A percentile compares a stretch with the other conserved stretches of the same genome.
Evolutionary conservation across 2,888 invertebrate species (phyloP).

Genomic region (Carpatolechia fugitivella): DNA sequence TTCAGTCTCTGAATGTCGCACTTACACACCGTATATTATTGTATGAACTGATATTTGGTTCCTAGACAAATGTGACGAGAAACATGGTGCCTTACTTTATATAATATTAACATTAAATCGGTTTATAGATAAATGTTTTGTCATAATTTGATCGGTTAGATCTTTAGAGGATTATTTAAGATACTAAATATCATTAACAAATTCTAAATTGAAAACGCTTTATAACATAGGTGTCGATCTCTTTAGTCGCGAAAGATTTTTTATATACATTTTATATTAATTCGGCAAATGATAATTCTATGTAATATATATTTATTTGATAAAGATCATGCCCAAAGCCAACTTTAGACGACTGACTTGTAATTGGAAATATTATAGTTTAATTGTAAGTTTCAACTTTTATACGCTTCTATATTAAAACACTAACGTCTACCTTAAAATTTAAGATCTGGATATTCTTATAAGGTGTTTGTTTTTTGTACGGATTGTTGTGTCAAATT

Average conservation of each 20-base stretch:
- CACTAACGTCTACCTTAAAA: conserved; percentile 16
- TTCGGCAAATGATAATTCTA: neutral
- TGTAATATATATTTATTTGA: neutral
- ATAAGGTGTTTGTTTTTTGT: neutral
- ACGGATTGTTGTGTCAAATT: neutral
- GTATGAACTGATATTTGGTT: conserved; percentile 23
- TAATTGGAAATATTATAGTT: neutral
- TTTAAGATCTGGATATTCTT: conserved; percentile 27
- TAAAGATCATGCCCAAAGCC: neutral
- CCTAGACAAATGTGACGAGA: conserved; percentile 17
- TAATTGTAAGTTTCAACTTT: neutral
- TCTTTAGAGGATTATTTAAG: no score
- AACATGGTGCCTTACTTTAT: conserved; percentile 19
- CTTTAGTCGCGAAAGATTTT: conserved; percentile 4
- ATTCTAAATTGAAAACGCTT: conserved; percentile 8
- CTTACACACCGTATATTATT: no score
- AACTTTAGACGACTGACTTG: conserved; percentile 11
- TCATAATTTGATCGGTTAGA: neutral
- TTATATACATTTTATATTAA: conserved; percentile 2
- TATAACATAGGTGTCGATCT: conserved; percentile 9
- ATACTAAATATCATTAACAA: conserved; percentile 2
- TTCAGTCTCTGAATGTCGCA: no score
- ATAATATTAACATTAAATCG: neutral
- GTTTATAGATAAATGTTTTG: neutral
- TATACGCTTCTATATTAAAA: conserved; percentile 14